Evolutionary conservation across 2,888 invertebrate species (phyloP), one percentile per base, ranked within the genome.

Genomic region (Andrena camellia): DNA sequence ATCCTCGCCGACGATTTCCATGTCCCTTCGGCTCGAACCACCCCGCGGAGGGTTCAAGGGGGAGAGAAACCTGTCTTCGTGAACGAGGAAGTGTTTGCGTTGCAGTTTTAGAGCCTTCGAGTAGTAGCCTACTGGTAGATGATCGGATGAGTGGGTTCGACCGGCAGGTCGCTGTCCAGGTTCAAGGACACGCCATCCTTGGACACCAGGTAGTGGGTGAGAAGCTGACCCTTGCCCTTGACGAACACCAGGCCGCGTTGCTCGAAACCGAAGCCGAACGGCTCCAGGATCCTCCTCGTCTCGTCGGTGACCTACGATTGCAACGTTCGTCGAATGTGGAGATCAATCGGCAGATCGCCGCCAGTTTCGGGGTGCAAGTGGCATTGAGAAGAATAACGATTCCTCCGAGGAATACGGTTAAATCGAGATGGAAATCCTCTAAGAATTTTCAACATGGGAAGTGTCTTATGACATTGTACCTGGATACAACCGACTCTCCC

Each of bases 201-300:
- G 2, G 95, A 95, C n/a, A 95, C 94, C 86, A 99, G 95, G 93
- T 99, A 99, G 94, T 98, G 99, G 1, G 99, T 99, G 97, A 98
- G 97, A 78, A 99, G 95, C 93, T 99, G 97, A 17, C 99, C 99
- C 94, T 99, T 99, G 88, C 99, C 99, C 94, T 99, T 99, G 63
- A 99, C 99, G 59, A 97, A 97, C 17, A 99, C 99, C 81, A 99
- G 95, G 5, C 99, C 99, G 2, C 99, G 96, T 93, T 99, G 98
- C 93, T 98, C 98, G 94, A 99, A 99, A 85, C 96, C 97, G 94
- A 98, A 99, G 0, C 98, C 98, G 92, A 98, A 99, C 69, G 96
- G 96, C 92, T 97, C 96, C 31, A 99, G 95, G 86, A 99, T 98
- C 88, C 97, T 96, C 90, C 98, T 97, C 0, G 98, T 99, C 93